Base-by-base conservation (phyloP, 1,140 invertebrate species). In the Philopotamus ludificatus region DNA sequence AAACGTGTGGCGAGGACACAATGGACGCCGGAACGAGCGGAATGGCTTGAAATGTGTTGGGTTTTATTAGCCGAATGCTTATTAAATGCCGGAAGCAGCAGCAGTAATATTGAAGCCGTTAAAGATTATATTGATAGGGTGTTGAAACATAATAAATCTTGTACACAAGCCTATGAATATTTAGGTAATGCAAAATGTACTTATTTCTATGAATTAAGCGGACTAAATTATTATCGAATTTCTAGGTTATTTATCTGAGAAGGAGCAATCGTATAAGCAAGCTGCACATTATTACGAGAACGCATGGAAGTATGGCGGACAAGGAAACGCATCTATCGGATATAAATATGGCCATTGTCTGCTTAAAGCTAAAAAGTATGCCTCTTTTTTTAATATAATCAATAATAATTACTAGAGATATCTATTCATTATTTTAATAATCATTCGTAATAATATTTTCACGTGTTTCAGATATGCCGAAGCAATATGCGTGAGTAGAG, bases 11-110 rank as follows among this genome's bases (percentile, higher is more conserved):
- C 89, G 2, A 94, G 94, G 72, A 87, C 88, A 59, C 79, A 82
- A 0, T 99, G 97, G 96, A 94, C 87, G 9, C 91, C 94, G 66
- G 93, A 95, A 76, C 95, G 98, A 72, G 94, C 95, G 0, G 95
- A 98, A 73, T 96, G 97, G 75, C 80, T 99, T 39, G 96, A 99
- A 79, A 87, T 89, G 65, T 93, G 93, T 75, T 99, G 96, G 97
- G 74, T 99, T 3, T 79, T 98, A 2, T 79, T 97, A 15, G 91
- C 94, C 0, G 95, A 98, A 67, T 70, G 68, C 42, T 47, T 70
- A n/a, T 28, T 70, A 2, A 42, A 21, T 9, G 90, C 94, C 70
- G 97, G 97, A 75, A 88, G 96, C 22, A 91, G 91, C 75, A 87
- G 90, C 16, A 88, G 86, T 18, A 95, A 97, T 77, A 87, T 88